These are phyloP conservation scores for Salpingus planirostris DNA, from an alignment of 2,888 invertebrate species.

Conservation along the genomic window DNA sequence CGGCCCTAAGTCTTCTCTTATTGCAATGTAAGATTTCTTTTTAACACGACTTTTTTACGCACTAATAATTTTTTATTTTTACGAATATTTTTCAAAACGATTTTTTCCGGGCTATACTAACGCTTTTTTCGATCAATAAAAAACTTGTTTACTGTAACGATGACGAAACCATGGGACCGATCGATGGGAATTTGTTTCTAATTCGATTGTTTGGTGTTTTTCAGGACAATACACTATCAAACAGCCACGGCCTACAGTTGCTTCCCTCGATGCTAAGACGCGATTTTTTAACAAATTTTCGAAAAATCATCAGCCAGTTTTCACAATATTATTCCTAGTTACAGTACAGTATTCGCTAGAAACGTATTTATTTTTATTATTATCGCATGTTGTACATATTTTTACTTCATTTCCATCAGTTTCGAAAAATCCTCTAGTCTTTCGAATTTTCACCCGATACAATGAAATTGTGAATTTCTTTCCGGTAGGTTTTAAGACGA, in stretches of 20 bases:
- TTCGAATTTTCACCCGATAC: too few species aligned
- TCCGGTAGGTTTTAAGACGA: too few species aligned
- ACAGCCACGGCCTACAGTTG: constrained; percentile 33
- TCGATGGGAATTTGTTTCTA: constrained; percentile 3
- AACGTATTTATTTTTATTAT: constrained; percentile 18
- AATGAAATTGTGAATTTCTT: too few species aligned
- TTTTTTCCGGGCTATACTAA: constrained; percentile 22
- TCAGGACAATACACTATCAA: constrained; percentile 39
- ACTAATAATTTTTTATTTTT: too few species aligned
- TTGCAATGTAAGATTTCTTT: constrained; percentile 39
- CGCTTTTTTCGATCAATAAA: constrained; percentile 15
- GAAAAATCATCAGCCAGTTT: too few species aligned
- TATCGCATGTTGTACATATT: constrained; percentile 17
- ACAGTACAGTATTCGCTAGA: constrained; percentile 17
- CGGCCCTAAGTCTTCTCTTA: constrained; percentile 36
- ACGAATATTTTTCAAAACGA: constrained; percentile 10
- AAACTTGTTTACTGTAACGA: too few species aligned
- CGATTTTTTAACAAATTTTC: too few species aligned
- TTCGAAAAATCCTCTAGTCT: too few species aligned
- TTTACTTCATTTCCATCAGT: too few species aligned
- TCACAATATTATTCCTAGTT: too few species aligned
- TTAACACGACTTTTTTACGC: constrained; percentile 24
- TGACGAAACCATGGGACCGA: too few species aligned
- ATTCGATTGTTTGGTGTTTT: constrained; percentile 21
- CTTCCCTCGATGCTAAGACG: constrained; percentile 35